Evolutionary conservation across 2,113 vertebrate genomes (phyloP).

Genomic region (Lycocorax pyrrhopterus): DNA sequence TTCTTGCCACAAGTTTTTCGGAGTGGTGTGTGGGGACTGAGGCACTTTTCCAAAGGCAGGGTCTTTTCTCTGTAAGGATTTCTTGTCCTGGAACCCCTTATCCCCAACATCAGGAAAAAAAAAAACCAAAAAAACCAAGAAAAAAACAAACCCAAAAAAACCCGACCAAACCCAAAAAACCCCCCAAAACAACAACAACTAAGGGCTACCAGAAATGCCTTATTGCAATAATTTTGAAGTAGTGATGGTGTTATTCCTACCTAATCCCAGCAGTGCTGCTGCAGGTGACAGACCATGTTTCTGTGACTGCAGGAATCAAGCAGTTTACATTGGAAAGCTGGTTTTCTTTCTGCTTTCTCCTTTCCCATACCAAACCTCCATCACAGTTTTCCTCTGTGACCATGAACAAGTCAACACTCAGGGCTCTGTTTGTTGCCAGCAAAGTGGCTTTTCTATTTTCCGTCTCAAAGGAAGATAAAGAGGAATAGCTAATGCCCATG

Average conservation of each 20-base stretch:
- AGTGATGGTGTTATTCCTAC: neutral
- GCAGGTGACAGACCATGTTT: neutral
- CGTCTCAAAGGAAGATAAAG: neutral
- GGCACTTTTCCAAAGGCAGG: neutral
- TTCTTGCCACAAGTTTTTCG: accelerated
- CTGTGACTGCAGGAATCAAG: neutral
- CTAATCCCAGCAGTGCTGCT: neutral
- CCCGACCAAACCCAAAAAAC: too few relatives aligned
- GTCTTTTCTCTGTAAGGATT: neutral
- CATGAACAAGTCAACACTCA: neutral
- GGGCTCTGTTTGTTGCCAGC: neutral
- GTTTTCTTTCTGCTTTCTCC: neutral
- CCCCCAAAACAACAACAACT: too few relatives aligned
- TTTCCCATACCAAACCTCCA: neutral
- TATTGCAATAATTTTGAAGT: neutral
- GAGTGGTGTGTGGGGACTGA: neutral
- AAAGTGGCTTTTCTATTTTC: neutral
- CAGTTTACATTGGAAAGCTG: neutral
- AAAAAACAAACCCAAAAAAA: too few relatives aligned
- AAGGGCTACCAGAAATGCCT: neutral
- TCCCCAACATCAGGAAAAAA: neutral
- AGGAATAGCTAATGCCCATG: neutral
- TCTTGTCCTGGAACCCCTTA: neutral
- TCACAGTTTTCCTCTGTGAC: neutral
- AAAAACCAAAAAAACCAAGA: neutral